Conservation (phyloP, 2,797 vertebrate species). For the Manis crassicaudata region DNA sequence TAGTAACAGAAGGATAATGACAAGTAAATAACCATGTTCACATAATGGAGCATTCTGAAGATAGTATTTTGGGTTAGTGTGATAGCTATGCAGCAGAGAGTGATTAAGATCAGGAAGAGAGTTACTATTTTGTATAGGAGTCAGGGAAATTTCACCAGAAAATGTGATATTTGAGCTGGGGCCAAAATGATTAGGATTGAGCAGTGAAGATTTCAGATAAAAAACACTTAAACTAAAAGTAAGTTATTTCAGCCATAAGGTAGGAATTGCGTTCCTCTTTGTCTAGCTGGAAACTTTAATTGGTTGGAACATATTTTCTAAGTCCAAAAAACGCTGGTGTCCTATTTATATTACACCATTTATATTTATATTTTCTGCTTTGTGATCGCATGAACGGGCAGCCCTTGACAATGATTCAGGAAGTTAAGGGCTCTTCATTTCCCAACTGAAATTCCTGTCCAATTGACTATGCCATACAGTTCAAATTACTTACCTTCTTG, state of each 20-base stretch:
- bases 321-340: background rate
- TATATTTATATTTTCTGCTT: constrained; percentile 13
- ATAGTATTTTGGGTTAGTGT: background rate
- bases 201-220: background rate
- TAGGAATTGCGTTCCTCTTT: background rate
- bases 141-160: background rate
- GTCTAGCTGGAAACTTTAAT: background rate
- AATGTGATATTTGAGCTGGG: background rate
- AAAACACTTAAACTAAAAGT: background rate
- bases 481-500: background rate
- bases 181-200: background rate
- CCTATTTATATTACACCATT: background rate
- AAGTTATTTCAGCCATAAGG: background rate
- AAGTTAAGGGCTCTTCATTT: background rate
- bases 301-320: background rate
- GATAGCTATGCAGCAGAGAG: background rate
- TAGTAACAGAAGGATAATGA: background rate
- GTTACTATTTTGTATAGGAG: background rate
- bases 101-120: background rate
- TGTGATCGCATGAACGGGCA: background rate
- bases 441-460: background rate
- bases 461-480: background rate
- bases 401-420: background rate
- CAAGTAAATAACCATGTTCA: background rate
- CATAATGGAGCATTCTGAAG: background rate